Evolutionary conservation across 2,797 vertebrate genomes (phyloP), one percentile per base, ranked within the genome.

Genomic region (Pipistrellus pygmaeus): DNA sequence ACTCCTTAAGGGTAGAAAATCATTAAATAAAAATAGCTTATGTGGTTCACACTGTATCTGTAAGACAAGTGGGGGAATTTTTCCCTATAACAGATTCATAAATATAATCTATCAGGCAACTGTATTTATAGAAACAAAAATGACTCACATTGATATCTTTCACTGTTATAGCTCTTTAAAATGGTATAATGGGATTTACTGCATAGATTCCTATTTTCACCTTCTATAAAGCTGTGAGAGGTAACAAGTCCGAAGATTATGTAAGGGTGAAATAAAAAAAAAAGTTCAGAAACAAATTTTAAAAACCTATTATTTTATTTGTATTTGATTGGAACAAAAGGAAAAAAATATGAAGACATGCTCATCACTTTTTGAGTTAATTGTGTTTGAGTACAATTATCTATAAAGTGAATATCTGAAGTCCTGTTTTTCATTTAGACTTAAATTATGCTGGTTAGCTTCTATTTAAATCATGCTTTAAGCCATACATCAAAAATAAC

Each of bases 1-100:
- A 15, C 27, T 95, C 32, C 35, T 92, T 83, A 89, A 83, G 27
- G 27, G 44, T 72, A 21, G 62, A 95, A 95, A 95, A 82, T 72
- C 17, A 86, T 92, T 93, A 77, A 94, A 69, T 35, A 84, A 96
- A 95, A 95, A 68, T 82, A 90, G 18, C 14, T 68, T 76, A 32
- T 88, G 46, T 51, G 12, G 23, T 66, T n/a, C 11, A 87, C 9
- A n/a, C 2, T 57, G 3, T 73, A 68, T 78, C 13, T 75, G 0
- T 91, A 84, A 85, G 13, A 87, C 17, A 46, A 71, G 3, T 8
- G 32, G n/a, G 20, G 78, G 88, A 72, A 85, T 41, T 60, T 73
- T 23, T 86, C 20, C 69, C 14, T 78, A 18, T 64, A 46, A 21
- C 1, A 66, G 11, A 80, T 77, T 95, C 15, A 72, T 68, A 69